Evolutionary conservation across 2,888 invertebrate species (phyloP), one percentile per base, ranked within the genome.

Genomic region (Ophion ellenae): DNA sequence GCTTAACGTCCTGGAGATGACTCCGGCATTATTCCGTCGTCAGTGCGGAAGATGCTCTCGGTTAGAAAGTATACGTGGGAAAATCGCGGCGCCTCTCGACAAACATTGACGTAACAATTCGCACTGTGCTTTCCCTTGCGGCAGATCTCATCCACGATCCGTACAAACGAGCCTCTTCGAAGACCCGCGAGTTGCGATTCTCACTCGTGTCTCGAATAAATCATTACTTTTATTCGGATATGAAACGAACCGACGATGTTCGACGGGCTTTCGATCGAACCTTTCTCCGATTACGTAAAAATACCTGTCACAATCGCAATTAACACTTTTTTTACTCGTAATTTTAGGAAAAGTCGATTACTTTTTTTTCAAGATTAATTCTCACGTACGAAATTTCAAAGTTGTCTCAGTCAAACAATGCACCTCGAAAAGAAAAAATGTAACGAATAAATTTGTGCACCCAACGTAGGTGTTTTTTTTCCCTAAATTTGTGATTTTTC

Each of bases 101-200:
- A 63, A 80, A 80, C 71, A 71, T 85, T 85, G 85, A 85, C 85
- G 85, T 85, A 85, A 85, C 82, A 73, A 74, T 77, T 67, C 36
- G 47, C 61, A 71, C 59, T 63, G 79, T 85, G 85, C 83, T 83
- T 83, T 85, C 83, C 80, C 85, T 71, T 63, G 70, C 36, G 61
- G 81, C 45, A 67, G 75, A 77, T 85, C 76, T 57, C 73, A 73
- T 76, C 75, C 64, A 24, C 64, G 10, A 17, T 45, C 63, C 36
- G 61, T 24, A 32, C 78, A 79, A 59, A 82, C 53, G 75, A 70
- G 79, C 64, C 82, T 71, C 75, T 45, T 73, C 36, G 20, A 59
- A 70, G 78, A 32, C 67, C 17, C 85, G 47, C 47, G 24, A 74
- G 40, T 67, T 71, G 70, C 66, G 63, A 76, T 82, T 85, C 79